Conservation (phyloP, 2,113 vertebrate genomes). For the Eclectus roratus region DNA sequence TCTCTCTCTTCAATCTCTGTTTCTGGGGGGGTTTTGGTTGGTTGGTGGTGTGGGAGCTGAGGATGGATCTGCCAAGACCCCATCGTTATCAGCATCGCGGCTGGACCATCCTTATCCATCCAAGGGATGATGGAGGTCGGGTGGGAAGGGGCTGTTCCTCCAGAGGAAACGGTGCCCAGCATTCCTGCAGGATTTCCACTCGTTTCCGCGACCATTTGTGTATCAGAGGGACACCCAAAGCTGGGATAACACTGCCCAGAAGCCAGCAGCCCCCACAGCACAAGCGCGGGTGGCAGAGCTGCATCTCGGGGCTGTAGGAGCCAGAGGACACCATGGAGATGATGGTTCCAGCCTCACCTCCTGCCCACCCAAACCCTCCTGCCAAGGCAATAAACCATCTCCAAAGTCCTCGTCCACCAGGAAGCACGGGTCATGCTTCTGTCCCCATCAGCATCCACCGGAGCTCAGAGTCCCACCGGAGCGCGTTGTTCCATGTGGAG, state of each 20-base stretch:
- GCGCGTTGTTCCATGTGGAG: accelerated
- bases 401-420: neutral
- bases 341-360: neutral
- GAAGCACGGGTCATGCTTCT: neutral
- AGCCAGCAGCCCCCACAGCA: neutral
- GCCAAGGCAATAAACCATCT: slow-evolving; percentile 53
- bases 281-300: neutral
- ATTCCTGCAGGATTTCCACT: neutral
- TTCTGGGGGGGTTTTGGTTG: neutral
- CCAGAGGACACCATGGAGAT: neutral
- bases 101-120: neutral
- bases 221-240: neutral
- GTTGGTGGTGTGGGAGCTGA: neutral
- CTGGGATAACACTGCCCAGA: neutral
- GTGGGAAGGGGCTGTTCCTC: neutral
- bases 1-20: neutral
- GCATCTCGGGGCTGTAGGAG: neutral
- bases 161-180: neutral
- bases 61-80: neutral
- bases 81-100: neutral
- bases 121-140: neutral
- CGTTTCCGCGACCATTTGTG: neutral
- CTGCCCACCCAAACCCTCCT: neutral
- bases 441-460: neutral
- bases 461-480: accelerated